Base-by-base conservation (phyloP, 2,888 invertebrate species). In the Pseudanteris insignis region DNA sequence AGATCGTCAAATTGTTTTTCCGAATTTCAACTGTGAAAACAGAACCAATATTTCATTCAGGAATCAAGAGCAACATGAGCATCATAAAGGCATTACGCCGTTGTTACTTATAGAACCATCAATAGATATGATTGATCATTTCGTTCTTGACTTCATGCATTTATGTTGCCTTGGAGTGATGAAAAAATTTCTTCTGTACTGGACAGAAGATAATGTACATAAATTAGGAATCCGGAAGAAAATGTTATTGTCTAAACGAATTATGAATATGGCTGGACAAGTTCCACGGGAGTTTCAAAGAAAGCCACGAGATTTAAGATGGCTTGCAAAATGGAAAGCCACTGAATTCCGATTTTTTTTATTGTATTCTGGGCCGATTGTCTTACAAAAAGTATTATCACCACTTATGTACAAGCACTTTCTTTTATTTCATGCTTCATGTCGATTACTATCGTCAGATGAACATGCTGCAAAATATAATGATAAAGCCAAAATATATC, bases 91-190 rank as follows among this genome's bases (percentile, higher is more conserved):
- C 7, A 28, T 10, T 6, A 38, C n/a, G 13, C 38, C 48, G 14
- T 12, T 48, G 7, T 6, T 38, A 2, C 6, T 29, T 2, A 36
- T 47, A 7, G 5, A 13, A 7, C 25, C 37, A 13, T 7, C 21
- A 21, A 14, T 48, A 3, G 10, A 38, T 32, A 25, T 38, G 14
- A 15, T 48, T 5, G 3, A 9, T 7, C n/a, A 21, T 6, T 38
- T 48, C 25, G 14, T 48, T n/a, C 15, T 48, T 2, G 48, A 48
- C 15, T 48, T 34, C n/a, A 48, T 48, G 48, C 48, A 48, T 25
- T 15, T 48, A 18, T 28, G 57, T 21, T 44, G 54, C 40, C 15
- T 30, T 8, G 25, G 54, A 2, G 26, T 40, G 5, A 40, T 33
- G 33, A 40, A 36, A 13, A 54, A 44, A 48, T 15, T 48, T 24